Evolutionary conservation across 1,140 invertebrate species (phyloP), one percentile per base, ranked within the genome.

Genomic region (Caenorhabditis latens): DNA sequence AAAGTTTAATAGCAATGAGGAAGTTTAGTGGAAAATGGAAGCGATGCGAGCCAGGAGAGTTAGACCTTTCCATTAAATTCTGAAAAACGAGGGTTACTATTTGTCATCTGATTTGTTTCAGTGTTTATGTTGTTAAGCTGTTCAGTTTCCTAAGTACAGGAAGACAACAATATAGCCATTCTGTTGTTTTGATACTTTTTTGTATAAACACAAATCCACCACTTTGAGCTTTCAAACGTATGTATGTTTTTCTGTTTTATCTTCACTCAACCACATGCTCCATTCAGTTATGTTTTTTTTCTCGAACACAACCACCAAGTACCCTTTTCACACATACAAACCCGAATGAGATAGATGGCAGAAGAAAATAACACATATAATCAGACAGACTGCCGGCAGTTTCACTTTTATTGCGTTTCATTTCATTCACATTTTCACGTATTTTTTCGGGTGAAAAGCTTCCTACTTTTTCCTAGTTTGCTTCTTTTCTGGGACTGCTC

Each of bases 351-450:
- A n/a, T 71, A 4, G 24, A 14, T 40, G 40, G 19, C 13, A 6
- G 5, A 46, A n/a, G n/a, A 79, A 79, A 50, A 24, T 4, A 24
- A 53, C 71, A 79, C 71, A 79, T 79, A 79, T 79, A 79, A 79
- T 79, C 71, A 79, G n/a, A 50, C 71, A 79, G 13, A 79, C 71
- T 42, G 43, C 71, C 71, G 58, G 43, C 71, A 79, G 71, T 79
- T 79, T 79, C 71, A 79, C 71, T 79, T 53, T 79, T 79, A 79
- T 79, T 79, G 71, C 71, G 71, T 79, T 79, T 79, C n/a, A 79
- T 79, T 79, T 9, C 46, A 50, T 48, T 21, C 40, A 79, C 71
- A 79, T 21, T 43, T 71, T 75, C 43, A 46, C 67, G 67, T 75
- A 14, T 50, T 50, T 79, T 79, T 24, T 48, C n/a, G 46, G 71